Conservation (phyloP, 2,797 vertebrate species). For the Oryzias sinensis region DNA sequence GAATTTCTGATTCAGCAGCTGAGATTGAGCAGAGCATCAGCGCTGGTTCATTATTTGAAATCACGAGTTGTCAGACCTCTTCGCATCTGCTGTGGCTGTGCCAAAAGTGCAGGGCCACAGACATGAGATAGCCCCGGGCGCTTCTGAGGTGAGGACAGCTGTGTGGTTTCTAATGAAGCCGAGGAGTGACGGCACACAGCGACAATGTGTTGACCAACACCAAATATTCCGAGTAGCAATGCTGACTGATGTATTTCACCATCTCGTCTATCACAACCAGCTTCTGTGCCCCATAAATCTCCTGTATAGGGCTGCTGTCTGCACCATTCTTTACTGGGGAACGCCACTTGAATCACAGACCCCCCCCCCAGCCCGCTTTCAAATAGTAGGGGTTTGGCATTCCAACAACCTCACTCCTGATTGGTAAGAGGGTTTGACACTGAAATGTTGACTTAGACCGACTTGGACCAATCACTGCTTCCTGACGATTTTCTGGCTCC, state of each 20-base stretch:
- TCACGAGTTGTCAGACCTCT: conserved; percentile 5
- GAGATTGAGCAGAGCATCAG: conserved; percentile 12
- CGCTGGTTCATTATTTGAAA: background rate
- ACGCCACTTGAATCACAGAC: no score
- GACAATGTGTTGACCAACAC: conserved; percentile 36
- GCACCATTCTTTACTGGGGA: conserved; percentile 20
- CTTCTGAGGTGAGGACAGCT: conserved; percentile 37
- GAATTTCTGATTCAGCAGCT: conserved; percentile 10
- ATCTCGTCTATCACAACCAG: conserved; percentile 10
- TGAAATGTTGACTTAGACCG: no score
- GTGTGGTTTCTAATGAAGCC: conserved; percentile 37
- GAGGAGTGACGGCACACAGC: conserved; percentile 50
- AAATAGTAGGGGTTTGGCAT: no score
- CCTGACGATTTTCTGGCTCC: no score
- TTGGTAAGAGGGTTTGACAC: no score
- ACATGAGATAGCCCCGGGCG: background rate
- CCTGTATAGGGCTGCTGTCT: conserved; percentile 6
- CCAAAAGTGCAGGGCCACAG: background rate
- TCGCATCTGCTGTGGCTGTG: conserved; percentile 4
- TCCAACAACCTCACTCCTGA: no score
- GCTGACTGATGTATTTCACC: conserved; percentile 42
- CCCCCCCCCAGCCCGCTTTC: no score
- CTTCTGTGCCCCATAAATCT: conserved; percentile 15
- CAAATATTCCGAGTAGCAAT: conserved; percentile 25
- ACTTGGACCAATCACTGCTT: no score